phyloP scores from a whole-genome alignment of 2,797 vertebrate genomes.

The Xenops minutus region DNA sequence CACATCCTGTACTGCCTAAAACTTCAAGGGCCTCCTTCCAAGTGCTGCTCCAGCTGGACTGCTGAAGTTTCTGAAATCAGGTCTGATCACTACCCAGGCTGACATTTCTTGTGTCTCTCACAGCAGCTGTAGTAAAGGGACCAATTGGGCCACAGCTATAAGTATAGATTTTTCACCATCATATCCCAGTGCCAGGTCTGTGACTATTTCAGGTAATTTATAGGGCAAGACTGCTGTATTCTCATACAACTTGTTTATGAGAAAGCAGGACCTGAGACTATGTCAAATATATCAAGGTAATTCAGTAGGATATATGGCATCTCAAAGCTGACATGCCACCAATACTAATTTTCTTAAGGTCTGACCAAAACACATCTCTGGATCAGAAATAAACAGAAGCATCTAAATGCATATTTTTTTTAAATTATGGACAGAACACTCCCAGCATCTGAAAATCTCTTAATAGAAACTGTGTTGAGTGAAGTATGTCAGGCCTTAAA shows the following conservation, averaged over 20 bases:
- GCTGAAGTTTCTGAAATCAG: neutral
- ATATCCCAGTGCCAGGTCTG: neutral
- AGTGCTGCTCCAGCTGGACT: neutral
- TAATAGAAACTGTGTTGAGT: neutral
- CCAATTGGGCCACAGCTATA: neutral
- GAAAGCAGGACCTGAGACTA: neutral
- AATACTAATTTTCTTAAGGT: neutral
- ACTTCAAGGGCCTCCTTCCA: slow-evolving; percentile 1
- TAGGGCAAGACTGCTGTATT: neutral
- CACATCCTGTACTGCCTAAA: neutral
- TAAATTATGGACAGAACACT: neutral
- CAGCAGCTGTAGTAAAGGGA: neutral
- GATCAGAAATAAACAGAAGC: neutral
- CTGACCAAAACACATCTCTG: neutral
- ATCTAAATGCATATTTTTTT: neutral
- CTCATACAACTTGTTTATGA: neutral
- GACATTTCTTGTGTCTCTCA: neutral
- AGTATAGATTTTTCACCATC: neutral
- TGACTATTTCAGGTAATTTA: neutral
- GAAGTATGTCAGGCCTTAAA: slow-evolving; percentile 23
- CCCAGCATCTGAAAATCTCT: neutral
- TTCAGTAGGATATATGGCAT: neutral
- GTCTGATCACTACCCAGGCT: neutral
- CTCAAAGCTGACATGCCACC: neutral
- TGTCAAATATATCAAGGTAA: neutral